A percentile compares a stretch with the other conserved stretches of the same genome.
These are phyloP conservation scores for Epinephelus lanceolatus DNA, from an alignment of 2,113 vertebrate genomes.

Conservation along the genomic window DNA sequence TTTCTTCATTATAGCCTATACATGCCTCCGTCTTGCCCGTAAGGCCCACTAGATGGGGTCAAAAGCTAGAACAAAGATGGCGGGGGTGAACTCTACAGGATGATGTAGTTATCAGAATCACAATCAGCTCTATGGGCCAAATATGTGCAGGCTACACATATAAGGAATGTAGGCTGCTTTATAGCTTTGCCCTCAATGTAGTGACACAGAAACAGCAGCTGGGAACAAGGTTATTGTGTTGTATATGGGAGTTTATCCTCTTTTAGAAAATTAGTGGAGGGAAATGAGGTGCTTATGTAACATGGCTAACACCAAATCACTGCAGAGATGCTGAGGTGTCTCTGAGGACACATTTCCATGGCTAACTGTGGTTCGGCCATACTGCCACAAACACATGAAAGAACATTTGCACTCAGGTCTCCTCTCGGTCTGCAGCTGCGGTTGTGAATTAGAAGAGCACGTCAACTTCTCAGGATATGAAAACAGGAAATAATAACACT, in stretches of 20 bases:
- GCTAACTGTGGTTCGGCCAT: not conserved
- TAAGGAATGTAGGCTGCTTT: no score
- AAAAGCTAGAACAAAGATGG: constrained; percentile 10
- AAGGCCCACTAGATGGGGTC: constrained; percentile 74
- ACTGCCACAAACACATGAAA: not conserved
- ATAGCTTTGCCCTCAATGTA: no score
- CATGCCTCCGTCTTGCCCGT: not conserved
- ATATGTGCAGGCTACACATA: no score
- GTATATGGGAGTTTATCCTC: fast-evolving
- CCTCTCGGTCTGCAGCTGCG: not conserved
- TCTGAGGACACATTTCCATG: not conserved
- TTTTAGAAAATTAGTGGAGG: not conserved
- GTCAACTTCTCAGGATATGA: constrained; percentile 12
- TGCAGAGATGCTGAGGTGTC: not conserved
- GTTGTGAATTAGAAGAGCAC: not conserved
- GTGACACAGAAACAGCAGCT: no score
- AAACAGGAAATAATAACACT: constrained; percentile 75
- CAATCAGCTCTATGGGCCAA: no score
- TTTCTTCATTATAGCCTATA: not conserved
- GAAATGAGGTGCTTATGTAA: constrained; percentile 43
- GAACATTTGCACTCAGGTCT: not conserved
- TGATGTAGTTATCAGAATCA: not conserved
- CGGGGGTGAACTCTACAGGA: fast-evolving
- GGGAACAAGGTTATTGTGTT: not conserved
- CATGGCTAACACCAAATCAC: not conserved